Percentiles rank a stretch among this genome's conserved stretches.
These are phyloP conservation scores for Thamnaconus septentrionalis DNA, from an alignment of 2,113 vertebrate species.

Conservation along the genomic window DNA sequence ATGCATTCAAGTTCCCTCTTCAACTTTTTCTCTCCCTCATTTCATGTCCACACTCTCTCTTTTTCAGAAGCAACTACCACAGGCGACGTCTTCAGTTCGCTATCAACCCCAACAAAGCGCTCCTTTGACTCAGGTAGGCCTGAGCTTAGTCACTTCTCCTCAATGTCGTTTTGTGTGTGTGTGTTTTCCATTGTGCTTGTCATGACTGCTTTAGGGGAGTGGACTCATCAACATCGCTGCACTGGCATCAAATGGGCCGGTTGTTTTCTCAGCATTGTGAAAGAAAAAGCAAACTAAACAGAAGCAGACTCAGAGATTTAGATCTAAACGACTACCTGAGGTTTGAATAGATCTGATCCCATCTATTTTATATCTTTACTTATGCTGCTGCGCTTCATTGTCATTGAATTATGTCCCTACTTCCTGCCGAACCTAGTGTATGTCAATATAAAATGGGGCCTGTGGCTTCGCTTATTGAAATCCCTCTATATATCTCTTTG, in stretches of 20 bases:
- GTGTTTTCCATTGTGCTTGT: slow-evolving; percentile 1
- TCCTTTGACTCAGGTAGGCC: slow-evolving; percentile 66
- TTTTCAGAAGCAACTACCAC: slow-evolving; percentile 57
- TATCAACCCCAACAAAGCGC: slow-evolving; percentile 67
- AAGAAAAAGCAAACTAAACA: not conserved
- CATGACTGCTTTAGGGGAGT: slow-evolving; percentile 2
- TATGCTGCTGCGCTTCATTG: too few species aligned
- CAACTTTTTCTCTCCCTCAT: not conserved
- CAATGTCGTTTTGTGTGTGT: slow-evolving; percentile 11
- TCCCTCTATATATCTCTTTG: too few species aligned
- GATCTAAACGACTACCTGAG: too few species aligned
- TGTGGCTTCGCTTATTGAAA: too few species aligned
- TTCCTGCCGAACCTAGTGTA: too few species aligned
- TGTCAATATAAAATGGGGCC: too few species aligned
- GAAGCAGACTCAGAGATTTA: not conserved
- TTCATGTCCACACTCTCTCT: too few species aligned
- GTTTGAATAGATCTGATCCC: too few species aligned
- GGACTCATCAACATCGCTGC: too few species aligned
- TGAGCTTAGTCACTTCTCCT: slow-evolving; percentile 1
- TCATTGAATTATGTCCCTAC: too few species aligned
- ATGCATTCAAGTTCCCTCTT: not conserved
- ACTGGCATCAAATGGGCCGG: slow-evolving; percentile 15
- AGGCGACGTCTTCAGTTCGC: slow-evolving; percentile 52
- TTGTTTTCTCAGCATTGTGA: slow-evolving; percentile 2
- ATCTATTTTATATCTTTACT: too few species aligned